A percentile compares a stretch with the other conserved stretches of the same genome.
Evolutionary conservation across 2,888 invertebrate species (phyloP).

Genomic region (Pemphredon lugubris): DNA sequence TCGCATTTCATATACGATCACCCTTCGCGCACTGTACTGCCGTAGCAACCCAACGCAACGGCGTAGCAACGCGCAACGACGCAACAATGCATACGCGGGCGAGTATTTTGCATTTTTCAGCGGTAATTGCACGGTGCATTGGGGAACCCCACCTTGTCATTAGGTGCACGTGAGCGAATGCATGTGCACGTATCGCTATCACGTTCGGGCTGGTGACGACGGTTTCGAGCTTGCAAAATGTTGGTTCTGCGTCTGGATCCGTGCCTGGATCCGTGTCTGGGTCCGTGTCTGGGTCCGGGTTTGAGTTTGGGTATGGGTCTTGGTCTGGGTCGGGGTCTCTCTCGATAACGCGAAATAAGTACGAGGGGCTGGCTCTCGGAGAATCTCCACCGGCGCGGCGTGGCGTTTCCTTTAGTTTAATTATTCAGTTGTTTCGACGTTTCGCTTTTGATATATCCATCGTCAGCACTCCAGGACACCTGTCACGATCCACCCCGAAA

Average conservation of each 20-base stretch:
- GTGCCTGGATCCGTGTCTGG: no score
- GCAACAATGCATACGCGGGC: slow-evolving; percentile 19
- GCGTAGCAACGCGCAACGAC: slow-evolving; percentile 18
- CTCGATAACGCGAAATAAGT: no score
- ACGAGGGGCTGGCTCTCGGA: no score
- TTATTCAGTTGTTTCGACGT: no score
- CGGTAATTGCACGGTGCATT: slow-evolving; percentile 74
- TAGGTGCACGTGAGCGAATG: slow-evolving; percentile 76
- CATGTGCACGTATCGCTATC: slow-evolving; percentile 62
- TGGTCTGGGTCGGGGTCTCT: no score
- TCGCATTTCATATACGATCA: no score
- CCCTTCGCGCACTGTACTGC: no score
- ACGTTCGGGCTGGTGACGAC: slow-evolving; percentile 44
- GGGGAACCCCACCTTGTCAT: slow-evolving; percentile 74
- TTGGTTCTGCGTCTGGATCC: neutral
- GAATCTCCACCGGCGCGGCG: no score
- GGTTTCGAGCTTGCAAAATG: slow-evolving; percentile 34
- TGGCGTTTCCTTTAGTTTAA: no score
- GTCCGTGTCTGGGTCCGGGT: no score
- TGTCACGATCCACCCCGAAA: neutral
- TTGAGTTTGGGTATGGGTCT: no score
- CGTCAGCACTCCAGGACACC: no score
- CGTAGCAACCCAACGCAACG: slow-evolving; percentile 11
- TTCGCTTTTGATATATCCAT: neutral
- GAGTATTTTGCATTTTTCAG: slow-evolving; percentile 76